Conservation (phyloP, 2,888 invertebrate species). For the Coremacera marginata region DNA sequence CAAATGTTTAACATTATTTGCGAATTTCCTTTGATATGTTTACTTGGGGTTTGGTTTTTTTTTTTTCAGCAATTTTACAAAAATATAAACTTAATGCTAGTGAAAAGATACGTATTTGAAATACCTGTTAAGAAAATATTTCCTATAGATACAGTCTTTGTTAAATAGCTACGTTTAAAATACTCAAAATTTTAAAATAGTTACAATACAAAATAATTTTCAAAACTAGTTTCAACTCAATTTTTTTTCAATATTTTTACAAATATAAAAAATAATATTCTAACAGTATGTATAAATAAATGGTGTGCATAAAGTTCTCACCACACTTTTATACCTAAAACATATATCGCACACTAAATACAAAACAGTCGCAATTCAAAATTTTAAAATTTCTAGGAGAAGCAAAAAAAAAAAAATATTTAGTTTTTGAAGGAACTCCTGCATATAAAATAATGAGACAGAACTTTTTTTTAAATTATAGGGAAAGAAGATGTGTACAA, state of each 20-base stretch:
- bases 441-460: no score
- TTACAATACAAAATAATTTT: neutral
- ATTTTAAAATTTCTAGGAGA: no score
- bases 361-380: no score
- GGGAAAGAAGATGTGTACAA: no score
- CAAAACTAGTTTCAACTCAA: slow-evolving; percentile 64
- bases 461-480: no score
- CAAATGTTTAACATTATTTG: neutral
- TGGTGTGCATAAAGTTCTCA: no score
- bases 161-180: slow-evolving; percentile 3
- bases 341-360: no score
- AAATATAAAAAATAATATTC: slow-evolving; percentile 12
- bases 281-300: no score
- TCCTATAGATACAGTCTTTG: slow-evolving; percentile 3
- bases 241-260: slow-evolving; percentile 39
- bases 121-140: neutral
- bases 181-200: slow-evolving; percentile 7
- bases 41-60: slow-evolving; percentile 13
- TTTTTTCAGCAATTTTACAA: slow-evolving; percentile 8
- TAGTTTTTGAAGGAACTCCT: no score
- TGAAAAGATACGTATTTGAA: neutral
- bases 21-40: slow-evolving; percentile 28
- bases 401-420: no score
- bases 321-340: no score
- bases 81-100: slow-evolving; percentile 38